Evolutionary conservation across 2,888 invertebrate genomes (phyloP), one percentile per base, ranked within the genome.

Genomic region (Stenolophus ochropezus): DNA sequence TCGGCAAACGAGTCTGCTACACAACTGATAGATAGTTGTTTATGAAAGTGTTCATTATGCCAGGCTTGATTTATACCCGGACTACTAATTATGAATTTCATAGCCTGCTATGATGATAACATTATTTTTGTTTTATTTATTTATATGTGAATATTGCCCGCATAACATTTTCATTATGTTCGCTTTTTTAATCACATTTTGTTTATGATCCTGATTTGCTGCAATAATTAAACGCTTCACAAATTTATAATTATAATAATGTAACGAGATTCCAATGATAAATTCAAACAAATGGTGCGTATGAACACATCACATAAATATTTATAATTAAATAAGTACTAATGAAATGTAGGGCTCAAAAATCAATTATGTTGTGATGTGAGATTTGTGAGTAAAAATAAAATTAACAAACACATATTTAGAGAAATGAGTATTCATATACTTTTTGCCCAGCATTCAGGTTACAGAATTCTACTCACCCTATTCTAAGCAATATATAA

Each of bases 1-100:
- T 80, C 80, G 80, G 80, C 80, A 71, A 56, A 80, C 80, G 80
- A 80, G 69, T 51, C 56, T 56, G 73, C 80, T 51, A 53, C 53
- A 51, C 56, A 73, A 56, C 53, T 79, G 79, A 79, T 79, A 79
- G 79, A 79, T 79, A 79, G 79, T 79, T 56, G 33, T 21, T 69
- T 33, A 69, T 25, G 27, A 76, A 56, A 47, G 49, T 65, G 79
- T 79, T 79, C 79, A 79, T 79, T 79, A 79, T 69, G 65, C 53
- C 69, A 51, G 23, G 71, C 51, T 69, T 69, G 49, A 69, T 65
- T 49, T 79, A 69, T 61, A 69, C 27, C 21, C 65, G 25, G 69
- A 69, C 69, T 69, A 51, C 79, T 79, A 79, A 79, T 79, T 79
- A 79, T 76, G 33, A 61, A 79, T 79, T 69, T 53, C 78, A 69